Percentiles rank a stretch among this genome's conserved stretches.
These are phyloP conservation scores for Platynereis dumerilii DNA, from an alignment of 2,888 invertebrate genomes.

Conservation along the genomic window DNA sequence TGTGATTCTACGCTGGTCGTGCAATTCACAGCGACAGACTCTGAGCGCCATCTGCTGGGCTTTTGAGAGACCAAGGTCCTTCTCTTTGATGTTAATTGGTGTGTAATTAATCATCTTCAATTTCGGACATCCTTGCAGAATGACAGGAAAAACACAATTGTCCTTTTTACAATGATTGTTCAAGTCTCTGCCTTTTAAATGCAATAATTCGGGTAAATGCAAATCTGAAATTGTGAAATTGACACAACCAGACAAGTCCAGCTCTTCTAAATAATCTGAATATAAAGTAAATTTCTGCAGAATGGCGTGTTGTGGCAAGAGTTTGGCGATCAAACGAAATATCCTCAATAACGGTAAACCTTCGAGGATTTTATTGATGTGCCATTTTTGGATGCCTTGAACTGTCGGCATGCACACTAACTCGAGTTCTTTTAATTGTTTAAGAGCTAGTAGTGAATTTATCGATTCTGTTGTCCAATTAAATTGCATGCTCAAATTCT, in stretches of 20 bases:
- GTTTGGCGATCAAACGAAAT: background rate
- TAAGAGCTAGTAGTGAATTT: background rate
- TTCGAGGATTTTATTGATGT: background rate
- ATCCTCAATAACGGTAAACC: background rate
- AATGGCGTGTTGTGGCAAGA: constrained; percentile 3
- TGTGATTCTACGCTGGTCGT: no score
- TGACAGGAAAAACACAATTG: no score
- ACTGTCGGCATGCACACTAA: background rate
- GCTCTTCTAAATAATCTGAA: background rate
- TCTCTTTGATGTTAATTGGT: no score
- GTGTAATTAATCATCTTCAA: no score
- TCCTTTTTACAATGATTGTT: background rate
- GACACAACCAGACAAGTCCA: background rate
- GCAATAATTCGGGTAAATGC: background rate
- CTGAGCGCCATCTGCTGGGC: no score
- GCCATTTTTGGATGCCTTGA: constrained; percentile 4
- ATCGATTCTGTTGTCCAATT: constrained; percentile 4
- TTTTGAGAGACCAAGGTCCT: no score
- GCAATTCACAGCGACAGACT: no score
- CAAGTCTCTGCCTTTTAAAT: constrained; percentile 4
- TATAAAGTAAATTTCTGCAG: constrained; percentile 4
- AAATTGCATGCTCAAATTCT: background rate
- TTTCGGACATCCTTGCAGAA: no score
- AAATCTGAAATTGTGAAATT: background rate
- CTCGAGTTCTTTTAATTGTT: background rate